Percentiles rank a stretch among this genome's conserved stretches.
Conservation (phyloP, 1,140 invertebrate species). For the Aethina tumida region DNA sequence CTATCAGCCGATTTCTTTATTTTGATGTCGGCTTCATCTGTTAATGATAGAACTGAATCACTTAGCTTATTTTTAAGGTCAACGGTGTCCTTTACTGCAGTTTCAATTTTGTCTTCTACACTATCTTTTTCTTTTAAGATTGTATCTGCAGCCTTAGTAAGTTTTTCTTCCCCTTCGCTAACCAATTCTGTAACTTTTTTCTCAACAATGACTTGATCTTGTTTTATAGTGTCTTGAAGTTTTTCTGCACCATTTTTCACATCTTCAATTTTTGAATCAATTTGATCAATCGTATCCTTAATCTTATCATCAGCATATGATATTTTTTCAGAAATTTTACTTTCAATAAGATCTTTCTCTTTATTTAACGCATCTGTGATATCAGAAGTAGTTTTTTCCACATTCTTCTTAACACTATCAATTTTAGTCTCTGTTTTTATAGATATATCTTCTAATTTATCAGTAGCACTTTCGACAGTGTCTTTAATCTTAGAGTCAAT, state of each 20-base stretch:
- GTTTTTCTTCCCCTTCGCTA: slow-evolving; percentile 2
- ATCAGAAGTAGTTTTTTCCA: too few relatives aligned
- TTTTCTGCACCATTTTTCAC: not conserved
- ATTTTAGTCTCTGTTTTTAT: too few relatives aligned
- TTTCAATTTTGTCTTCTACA: slow-evolving; percentile 3
- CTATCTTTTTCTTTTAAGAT: not conserved
- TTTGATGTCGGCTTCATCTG: slow-evolving; percentile 4
- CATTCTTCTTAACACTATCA: too few relatives aligned
- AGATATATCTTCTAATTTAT: too few relatives aligned
- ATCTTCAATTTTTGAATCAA: not conserved
- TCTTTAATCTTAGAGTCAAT: too few relatives aligned
- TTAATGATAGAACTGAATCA: slow-evolving; percentile 2
- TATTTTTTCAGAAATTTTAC: too few relatives aligned
- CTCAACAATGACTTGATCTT: slow-evolving; percentile 2
- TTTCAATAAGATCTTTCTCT: too few relatives aligned
- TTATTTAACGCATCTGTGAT: too few relatives aligned
- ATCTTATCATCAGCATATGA: too few relatives aligned
- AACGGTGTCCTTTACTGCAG: not conserved
- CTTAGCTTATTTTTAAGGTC: slow-evolving; percentile 4
- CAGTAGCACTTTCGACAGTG: too few relatives aligned
- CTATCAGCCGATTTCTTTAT: slow-evolving; percentile 5
- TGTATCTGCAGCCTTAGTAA: not conserved
- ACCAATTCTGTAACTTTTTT: not conserved
- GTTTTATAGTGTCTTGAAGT: not conserved
- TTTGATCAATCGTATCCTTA: too few relatives aligned